phyloP scores from a whole-genome alignment of 2,113 vertebrate species.

The Nothocercus julius region DNA sequence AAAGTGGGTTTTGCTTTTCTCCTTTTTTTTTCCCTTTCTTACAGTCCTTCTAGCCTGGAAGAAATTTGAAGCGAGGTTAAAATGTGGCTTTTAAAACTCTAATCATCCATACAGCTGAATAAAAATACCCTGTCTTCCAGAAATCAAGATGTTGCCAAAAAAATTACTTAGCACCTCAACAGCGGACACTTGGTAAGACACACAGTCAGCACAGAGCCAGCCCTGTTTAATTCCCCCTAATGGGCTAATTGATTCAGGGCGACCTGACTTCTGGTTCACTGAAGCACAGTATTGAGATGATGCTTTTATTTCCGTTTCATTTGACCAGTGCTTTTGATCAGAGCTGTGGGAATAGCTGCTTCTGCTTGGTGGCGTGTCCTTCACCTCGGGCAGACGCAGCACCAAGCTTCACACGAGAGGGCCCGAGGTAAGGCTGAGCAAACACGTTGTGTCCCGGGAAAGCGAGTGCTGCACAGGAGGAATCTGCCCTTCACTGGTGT shows the following conservation, averaged over 20 bases:
- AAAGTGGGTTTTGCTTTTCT: background rate
- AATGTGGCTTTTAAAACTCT: background rate
- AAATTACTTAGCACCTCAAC: background rate
- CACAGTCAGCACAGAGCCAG: background rate
- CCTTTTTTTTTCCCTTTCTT: background rate
- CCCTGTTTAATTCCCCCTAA: background rate
- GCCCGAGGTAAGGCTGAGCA: background rate
- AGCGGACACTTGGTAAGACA: background rate
- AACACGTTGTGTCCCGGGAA: fast-evolving
- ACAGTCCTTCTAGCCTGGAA: background rate
- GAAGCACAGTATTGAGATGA: background rate
- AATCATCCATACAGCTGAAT: background rate
- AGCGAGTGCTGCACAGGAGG: fast-evolving
- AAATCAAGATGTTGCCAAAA: background rate
- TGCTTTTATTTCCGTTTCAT: conserved; percentile 17
- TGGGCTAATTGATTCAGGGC: background rate
- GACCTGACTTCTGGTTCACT: conserved; percentile 15
- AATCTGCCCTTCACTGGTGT: background rate
- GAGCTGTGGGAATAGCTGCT: background rate
- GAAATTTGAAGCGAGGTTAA: background rate
- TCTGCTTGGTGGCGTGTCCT: background rate
- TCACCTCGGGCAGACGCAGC: background rate
- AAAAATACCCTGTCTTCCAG: background rate
- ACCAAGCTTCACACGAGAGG: fast-evolving
- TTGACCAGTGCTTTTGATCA: background rate